phyloP scores from a whole-genome alignment of 2,113 vertebrate genomes.

The Chaenogobius annularis region DNA sequence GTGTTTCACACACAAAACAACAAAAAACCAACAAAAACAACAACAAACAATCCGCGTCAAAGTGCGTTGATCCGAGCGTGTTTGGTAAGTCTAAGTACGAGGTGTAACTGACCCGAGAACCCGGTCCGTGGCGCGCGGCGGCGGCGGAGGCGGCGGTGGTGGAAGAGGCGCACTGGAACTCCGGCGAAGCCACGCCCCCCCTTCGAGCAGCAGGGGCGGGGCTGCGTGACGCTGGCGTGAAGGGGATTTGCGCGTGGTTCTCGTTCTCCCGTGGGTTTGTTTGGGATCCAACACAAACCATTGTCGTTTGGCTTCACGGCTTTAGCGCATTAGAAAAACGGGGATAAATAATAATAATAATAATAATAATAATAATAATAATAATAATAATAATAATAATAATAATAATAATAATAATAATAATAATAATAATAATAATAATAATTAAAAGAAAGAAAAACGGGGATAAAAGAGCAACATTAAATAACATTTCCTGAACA shows the following conservation, averaged over 20 bases:
- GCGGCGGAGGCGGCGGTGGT: slow-evolving; percentile 16
- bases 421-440: too few species aligned
- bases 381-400: too few species aligned
- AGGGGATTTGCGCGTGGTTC: not conserved
- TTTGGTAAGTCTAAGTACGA: not conserved
- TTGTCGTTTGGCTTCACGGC: too few species aligned
- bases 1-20: not conserved
- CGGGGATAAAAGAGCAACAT: too few species aligned
- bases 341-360: too few species aligned
- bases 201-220: slow-evolving; percentile 3
- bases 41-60: not conserved
- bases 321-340: not conserved
- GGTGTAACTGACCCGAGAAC: slow-evolving; percentile 22
- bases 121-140: slow-evolving; percentile 25
- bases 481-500: not conserved
- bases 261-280: not conserved
- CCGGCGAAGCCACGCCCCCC: slow-evolving; percentile 52
- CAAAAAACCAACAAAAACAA: not conserved
- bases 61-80: not conserved
- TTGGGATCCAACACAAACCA: not conserved
- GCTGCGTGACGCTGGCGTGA: slow-evolving; percentile 2
- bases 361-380: too few species aligned
- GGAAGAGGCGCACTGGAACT: slow-evolving; percentile 15
- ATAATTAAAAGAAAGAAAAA: too few species aligned
- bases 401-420: too few species aligned